A percentile compares a stretch with the other conserved stretches of the same genome.
Evolutionary conservation across 2,888 invertebrate species (phyloP).

Genomic region (Chymomyza fuscimana): DNA sequence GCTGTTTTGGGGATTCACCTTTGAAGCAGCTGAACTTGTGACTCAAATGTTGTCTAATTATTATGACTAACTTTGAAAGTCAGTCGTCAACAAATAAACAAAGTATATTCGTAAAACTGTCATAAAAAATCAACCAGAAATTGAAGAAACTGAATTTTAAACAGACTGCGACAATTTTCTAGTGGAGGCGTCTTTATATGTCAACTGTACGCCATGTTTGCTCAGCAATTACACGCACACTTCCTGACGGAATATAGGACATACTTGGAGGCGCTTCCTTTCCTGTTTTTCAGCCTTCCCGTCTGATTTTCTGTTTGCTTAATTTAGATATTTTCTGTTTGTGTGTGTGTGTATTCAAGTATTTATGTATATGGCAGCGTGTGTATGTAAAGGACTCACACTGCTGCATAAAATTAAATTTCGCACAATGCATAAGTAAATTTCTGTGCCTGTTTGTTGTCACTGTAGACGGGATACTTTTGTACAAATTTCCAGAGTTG

Average conservation of each 20-base stretch:
- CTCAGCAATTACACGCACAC: conserved; percentile 45
- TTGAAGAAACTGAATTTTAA: background rate
- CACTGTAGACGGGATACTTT: background rate
- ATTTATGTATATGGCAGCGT: background rate
- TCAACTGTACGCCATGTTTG: conserved; percentile 36
- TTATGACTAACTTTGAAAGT: background rate
- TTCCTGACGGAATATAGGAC: conserved; percentile 16
- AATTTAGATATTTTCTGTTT: conserved; percentile 17
- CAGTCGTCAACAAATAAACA: background rate
- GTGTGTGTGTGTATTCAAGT: background rate
- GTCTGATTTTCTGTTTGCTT: conserved; percentile 7
- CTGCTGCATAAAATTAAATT: conserved; percentile 31
- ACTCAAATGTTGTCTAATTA: background rate
- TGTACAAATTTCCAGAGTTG: background rate
- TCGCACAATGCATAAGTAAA: conserved; percentile 18
- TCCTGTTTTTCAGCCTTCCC: conserved; percentile 6
- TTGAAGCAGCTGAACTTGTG: background rate
- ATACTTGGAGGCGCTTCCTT: conserved; percentile 21
- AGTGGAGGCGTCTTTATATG: background rate
- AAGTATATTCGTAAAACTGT: background rate
- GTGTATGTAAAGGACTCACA: background rate
- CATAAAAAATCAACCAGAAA: background rate
- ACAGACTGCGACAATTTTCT: background rate
- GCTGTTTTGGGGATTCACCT: background rate
- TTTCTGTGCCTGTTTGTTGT: conserved; percentile 1